A percentile compares a stretch with the other conserved stretches of the same genome.
These are phyloP conservation scores for Magallana nippona DNA, from an alignment of 2,888 invertebrate species.

Conservation along the genomic window DNA sequence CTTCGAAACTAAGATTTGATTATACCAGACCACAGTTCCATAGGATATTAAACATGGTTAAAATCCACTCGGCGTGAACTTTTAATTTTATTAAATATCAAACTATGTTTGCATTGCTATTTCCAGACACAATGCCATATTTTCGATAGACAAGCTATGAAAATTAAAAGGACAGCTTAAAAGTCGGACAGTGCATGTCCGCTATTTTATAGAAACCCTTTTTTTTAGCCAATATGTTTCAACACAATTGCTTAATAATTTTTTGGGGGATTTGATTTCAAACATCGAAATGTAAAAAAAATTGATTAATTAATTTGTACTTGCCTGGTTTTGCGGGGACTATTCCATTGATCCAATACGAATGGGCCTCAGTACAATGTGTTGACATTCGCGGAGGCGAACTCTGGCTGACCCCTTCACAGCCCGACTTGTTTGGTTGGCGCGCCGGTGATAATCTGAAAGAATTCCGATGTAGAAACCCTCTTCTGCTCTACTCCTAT, in stretches of 20 bases:
- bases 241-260: too few relatives aligned
- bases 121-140: neutral
- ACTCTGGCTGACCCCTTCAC: neutral
- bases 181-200: neutral
- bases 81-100: too few relatives aligned
- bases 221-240: too few relatives aligned
- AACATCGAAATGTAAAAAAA: neutral
- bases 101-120: neutral
- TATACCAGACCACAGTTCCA: too few relatives aligned
- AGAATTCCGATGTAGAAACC: slow-evolving; percentile 6
- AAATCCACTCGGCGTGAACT: too few relatives aligned
- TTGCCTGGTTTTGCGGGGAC: neutral
- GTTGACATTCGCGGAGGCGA: slow-evolving; percentile 27
- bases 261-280: neutral
- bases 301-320: neutral
- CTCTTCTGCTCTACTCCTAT: neutral
- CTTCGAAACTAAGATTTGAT: too few relatives aligned
- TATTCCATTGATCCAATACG: slow-evolving; percentile 30
- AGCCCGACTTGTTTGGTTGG: slow-evolving; percentile 25
- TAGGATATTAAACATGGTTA: too few relatives aligned
- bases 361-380: neutral
- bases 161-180: slow-evolving; percentile 14
- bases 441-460: slow-evolving; percentile 25
- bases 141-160: neutral
- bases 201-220: too few relatives aligned